Conservation (phyloP, 2,888 invertebrate genomes). For the Andrena hattorfiana region DNA sequence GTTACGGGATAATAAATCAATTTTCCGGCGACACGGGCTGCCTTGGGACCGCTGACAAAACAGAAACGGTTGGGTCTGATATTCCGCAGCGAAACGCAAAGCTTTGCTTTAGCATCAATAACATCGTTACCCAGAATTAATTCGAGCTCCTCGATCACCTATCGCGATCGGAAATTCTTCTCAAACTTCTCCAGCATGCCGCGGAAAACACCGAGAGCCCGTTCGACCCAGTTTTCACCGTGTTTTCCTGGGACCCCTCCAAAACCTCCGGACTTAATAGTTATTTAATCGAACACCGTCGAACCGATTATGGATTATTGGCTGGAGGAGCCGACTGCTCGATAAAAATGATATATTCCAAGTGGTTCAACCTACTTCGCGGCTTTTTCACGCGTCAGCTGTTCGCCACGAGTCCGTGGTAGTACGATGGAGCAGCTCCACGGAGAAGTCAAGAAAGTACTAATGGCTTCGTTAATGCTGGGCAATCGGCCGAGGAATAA, state of each 20-base stretch:
- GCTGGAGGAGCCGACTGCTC: slow-evolving; percentile 2
- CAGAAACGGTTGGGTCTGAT: slow-evolving; percentile 8
- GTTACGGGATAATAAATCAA: slow-evolving; percentile 68
- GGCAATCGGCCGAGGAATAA: slow-evolving; percentile 55
- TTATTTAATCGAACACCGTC: slow-evolving; percentile 53
- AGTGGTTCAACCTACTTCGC: slow-evolving; percentile 33
- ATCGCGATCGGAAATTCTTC: background rate
- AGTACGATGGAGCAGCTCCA: slow-evolving; percentile 3
- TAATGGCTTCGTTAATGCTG: slow-evolving; percentile 66
- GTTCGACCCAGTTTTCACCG: background rate
- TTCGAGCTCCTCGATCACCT: background rate
- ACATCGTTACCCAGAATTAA: background rate
- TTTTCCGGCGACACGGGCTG: slow-evolving; percentile 40
- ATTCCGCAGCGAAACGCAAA: too few species aligned
- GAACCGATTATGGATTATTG: slow-evolving; percentile 50
- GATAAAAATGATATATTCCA: slow-evolving; percentile 60
- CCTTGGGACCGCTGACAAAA: slow-evolving; percentile 14
- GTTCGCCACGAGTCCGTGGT: slow-evolving; percentile 29
- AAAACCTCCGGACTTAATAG: slow-evolving; percentile 35
- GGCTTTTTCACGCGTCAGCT: slow-evolving; percentile 66
- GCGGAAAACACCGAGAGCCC: background rate
- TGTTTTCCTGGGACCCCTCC: background rate
- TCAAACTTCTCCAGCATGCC: background rate
- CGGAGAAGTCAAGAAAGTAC: slow-evolving; percentile 62
- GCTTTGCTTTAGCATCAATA: background rate